Base-by-base conservation (phyloP, 2,888 invertebrate genomes). In the Cactoblastis cactorum region DNA sequence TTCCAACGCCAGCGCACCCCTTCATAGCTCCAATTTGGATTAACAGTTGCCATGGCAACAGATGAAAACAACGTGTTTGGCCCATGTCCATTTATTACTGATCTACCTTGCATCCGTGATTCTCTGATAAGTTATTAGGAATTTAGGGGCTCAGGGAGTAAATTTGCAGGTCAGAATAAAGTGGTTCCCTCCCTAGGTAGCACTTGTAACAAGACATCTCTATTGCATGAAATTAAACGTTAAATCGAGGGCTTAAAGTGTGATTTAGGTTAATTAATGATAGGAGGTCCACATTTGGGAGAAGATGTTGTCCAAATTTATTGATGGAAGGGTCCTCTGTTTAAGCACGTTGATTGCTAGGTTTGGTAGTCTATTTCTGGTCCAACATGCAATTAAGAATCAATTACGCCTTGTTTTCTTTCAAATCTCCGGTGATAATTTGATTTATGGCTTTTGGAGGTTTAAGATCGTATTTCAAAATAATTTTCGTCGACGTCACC, bases 1-100 rank as follows among this genome's bases (percentile, higher is more conserved):
- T 64, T 65, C 52, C 67, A 62, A 49, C 49, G 8, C 61, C 61
- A 53, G 54, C 63, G 70, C 79, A 83, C 85, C 87, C 88, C 69
- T 70, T 53, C 63, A 62, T 58, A 61, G 69, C 61, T 62, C 70
- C 63, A 75, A 79, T 78, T 77, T 67, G 72, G 74, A 80, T 80
- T 74, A 74, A 67, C 65, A 69, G 86, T 89, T 70, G 59, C 79
- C 69, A 87, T 87, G 71, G 70, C 76, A 78, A 87, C 86, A 67
- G 62, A 58, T 73, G 74, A 78, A 84, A 87, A 83, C 81, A 84
- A 77, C 71, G 68, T 62, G 64, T 68, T 69, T 71, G 61, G 58
- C 54, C 53, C 62, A 55, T 49, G 33, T 63, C 85, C 83, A 84
- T 62, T 56, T 53, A 58, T 53, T 65, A 68, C 64, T 71, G 83